Evolutionary conservation across 2,113 vertebrate genomes (phyloP).

Genomic region (Archocentrus centrarchus): DNA sequence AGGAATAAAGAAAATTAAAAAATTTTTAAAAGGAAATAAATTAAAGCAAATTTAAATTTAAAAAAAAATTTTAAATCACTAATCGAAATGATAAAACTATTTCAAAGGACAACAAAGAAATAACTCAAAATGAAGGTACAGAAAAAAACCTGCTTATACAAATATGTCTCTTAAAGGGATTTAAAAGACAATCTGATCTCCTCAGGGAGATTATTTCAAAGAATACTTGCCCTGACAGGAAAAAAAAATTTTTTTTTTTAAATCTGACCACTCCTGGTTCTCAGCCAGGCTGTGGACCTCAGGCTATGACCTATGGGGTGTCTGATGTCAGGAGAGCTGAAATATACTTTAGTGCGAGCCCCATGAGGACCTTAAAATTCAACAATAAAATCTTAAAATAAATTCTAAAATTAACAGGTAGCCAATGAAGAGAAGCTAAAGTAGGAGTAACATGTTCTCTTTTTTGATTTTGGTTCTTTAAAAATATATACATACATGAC

Average conservation of each 20-base stretch:
- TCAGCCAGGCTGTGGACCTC: neutral
- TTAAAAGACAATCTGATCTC: neutral
- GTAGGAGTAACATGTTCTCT: neutral
- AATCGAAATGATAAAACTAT: neutral
- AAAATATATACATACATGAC: neutral
- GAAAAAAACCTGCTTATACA: neutral
- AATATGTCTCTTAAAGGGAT: neutral
- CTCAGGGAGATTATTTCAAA: neutral
- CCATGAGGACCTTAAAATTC: too few relatives aligned
- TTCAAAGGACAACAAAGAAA: neutral
- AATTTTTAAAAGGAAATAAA: neutral
- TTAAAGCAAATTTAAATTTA: neutral
- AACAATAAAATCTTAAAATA: too few relatives aligned
- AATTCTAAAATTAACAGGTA: neutral
- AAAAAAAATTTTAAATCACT: neutral
- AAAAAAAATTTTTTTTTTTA: too few relatives aligned
- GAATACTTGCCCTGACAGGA: too few relatives aligned
- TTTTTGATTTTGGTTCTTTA: neutral
- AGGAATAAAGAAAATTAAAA: neutral
- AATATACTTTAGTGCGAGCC: neutral
- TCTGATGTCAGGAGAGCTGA: neutral
- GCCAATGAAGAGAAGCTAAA: neutral
- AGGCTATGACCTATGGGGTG: neutral
- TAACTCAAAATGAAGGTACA: neutral
- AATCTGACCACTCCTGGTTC: too few relatives aligned